Evolutionary conservation across 2,888 invertebrate species (phyloP), one percentile per base, ranked within the genome.

Genomic region (Ariolimax columbianus): DNA sequence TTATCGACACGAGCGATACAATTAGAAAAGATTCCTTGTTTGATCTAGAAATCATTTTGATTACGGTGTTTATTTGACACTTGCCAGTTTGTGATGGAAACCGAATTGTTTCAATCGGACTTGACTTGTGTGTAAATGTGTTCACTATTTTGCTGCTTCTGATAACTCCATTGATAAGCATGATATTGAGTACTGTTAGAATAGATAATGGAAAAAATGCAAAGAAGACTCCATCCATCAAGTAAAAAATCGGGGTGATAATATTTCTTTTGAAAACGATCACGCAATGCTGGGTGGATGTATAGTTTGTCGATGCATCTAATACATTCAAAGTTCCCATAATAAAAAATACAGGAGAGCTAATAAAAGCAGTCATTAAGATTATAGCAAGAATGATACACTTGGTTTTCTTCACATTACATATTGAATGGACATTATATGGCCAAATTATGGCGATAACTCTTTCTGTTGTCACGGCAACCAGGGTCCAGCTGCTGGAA

Each of bases 401-500:
- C 33, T 47, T 40, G 1, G 79, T 36, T 26, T 17, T 66, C 2
- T 36, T 43, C 0, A 30, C 19, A 3, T 14, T n/a, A 19, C 66
- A 30, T 40, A 17, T 3, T 36, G n/a, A 30, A 14, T n/a, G n/a
- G 9, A 79, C 66, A 33, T 19, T 38, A 23, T 79, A 68, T 43
- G 79, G 79, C 47, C 33, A 43, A 33, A 66, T 68, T 0, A 68
- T 47, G 51, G 68, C 68, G 19, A 80, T 51, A 17, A 70, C 80
- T 17, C 79, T 43, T 55, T 68, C 47, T 70, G 70, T 70, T 33
- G 80, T 80, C 1, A 68, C 70, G 9, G 51, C 51, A 2, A 80
- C 43, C 7, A 80, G 30, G 6, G 80, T 80, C 80, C 80, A 80
- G 17, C 47, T 70, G 23, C 80, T 80, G 19, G 33, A 68, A 43